phyloP scores from a whole-genome alignment of 2,888 invertebrate species.

The Erebia ligea region DNA sequence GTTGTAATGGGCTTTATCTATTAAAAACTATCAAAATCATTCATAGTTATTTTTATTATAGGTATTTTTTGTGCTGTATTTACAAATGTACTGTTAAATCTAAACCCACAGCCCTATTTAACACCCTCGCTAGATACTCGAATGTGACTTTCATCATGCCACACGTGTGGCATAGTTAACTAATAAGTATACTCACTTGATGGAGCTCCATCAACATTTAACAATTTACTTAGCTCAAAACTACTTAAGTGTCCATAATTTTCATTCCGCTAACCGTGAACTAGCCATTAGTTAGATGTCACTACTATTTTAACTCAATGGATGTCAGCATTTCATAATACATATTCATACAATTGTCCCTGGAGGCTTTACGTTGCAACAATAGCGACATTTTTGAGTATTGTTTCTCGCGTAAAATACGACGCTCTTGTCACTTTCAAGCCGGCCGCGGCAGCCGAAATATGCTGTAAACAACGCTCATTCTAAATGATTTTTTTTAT shows the following conservation, averaged over 20 bases:
- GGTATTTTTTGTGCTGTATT: too few species aligned
- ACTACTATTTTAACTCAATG: not conserved
- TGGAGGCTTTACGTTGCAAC: constrained; percentile 27
- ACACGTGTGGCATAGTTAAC: too few species aligned
- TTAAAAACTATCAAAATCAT: too few species aligned
- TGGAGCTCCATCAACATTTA: constrained; percentile 1
- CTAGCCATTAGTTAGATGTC: constrained; percentile 11
- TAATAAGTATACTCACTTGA: not conserved
- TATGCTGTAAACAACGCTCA: not conserved
- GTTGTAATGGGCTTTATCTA: too few species aligned
- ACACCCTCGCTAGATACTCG: too few species aligned
- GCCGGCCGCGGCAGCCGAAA: constrained; percentile 6
- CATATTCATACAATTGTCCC: constrained; percentile 30
- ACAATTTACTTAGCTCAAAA: not conserved
- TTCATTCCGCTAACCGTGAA: constrained; percentile 6
- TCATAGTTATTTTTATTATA: too few species aligned
- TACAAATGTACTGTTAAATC: too few species aligned
- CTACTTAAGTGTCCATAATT: constrained; percentile 2
- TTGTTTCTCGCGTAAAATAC: constrained; percentile 32
- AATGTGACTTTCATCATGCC: too few species aligned
- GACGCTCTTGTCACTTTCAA: constrained; percentile 7
- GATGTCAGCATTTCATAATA: constrained; percentile 28
- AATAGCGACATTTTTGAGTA: constrained; percentile 23
- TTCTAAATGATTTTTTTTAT: not conserved
- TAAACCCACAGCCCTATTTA: too few species aligned